Percentiles rank a stretch among this genome's conserved stretches.
Evolutionary conservation across 1,140 invertebrate genomes (phyloP).

Genomic region (Drosophila aff.): DNA sequence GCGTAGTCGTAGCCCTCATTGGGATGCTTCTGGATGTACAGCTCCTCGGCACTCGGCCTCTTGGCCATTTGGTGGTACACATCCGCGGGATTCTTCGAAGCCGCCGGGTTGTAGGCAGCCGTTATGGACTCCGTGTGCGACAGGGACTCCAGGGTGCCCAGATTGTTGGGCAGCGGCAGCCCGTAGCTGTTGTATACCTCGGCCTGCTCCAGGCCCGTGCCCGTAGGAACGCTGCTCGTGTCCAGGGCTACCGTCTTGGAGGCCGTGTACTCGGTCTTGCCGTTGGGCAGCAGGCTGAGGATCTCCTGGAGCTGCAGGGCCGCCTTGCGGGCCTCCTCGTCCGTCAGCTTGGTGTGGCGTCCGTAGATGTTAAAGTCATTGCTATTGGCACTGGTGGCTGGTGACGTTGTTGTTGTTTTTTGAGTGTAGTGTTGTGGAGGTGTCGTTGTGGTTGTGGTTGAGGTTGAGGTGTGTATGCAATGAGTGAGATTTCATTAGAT

Average conservation of each 20-base stretch:
- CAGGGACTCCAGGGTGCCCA: slow-evolving; percentile 77
- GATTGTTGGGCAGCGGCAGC: slow-evolving; percentile 68
- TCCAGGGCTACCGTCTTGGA: slow-evolving; percentile 77
- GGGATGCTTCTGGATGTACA: slow-evolving; percentile 78
- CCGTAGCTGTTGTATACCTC: slow-evolving; percentile 70
- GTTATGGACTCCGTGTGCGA: slow-evolving; percentile 83
- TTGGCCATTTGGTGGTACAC: slow-evolving; percentile 83
- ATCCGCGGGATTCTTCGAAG: slow-evolving; percentile 58
- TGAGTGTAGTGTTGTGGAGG: slow-evolving; percentile 33
- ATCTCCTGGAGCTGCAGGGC: slow-evolving; percentile 79
- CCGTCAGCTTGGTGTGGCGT: slow-evolving; percentile 74
- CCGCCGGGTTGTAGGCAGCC: slow-evolving; percentile 64
- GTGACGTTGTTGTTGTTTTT: slow-evolving; percentile 18
- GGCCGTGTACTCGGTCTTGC: slow-evolving; percentile 80
- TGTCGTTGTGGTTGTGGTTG: slow-evolving; percentile 21
- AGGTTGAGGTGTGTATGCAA: slow-evolving; percentile 68
- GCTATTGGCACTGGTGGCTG: slow-evolving; percentile 52
- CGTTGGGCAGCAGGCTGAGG: slow-evolving; percentile 73
- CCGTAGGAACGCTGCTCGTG: slow-evolving; percentile 39
- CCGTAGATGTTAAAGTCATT: slow-evolving; percentile 82
- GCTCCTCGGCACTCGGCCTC: slow-evolving; percentile 65
- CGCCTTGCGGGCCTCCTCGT: slow-evolving; percentile 72
- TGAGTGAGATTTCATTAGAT: slow-evolving; percentile 80
- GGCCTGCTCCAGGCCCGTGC: slow-evolving; percentile 47
- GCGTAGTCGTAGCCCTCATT: slow-evolving; percentile 80